Base-by-base conservation (phyloP, 1,140 invertebrate species). In the Trigoniulus corallinus region DNA sequence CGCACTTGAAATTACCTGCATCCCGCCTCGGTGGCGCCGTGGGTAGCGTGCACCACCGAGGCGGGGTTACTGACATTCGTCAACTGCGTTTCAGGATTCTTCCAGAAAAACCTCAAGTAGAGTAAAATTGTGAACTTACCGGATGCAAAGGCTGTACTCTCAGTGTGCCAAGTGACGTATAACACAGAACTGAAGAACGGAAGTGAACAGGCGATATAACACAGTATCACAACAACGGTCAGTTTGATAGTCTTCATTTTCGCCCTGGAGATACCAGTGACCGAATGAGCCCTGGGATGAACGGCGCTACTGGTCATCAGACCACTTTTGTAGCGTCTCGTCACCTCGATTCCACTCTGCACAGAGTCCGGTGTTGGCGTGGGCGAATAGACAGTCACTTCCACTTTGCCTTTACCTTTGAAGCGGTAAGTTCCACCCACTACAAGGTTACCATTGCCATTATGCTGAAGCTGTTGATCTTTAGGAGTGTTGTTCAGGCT, bases 191-290 rank as follows among this genome's bases (percentile, higher is more conserved):
- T 59, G 56, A 73, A 73, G 61, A 83, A 86, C 2, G 82, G 83
- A 23, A 72, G 72, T 55, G 78, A 82, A 53, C 80, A 81, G 21
- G 77, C 66, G 21, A 81, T 72, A 62, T 84, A 84, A 56, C 82
- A 78, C 39, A 71, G 57, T 48, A 86, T 78, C 20, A 86, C 82
- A 0, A 77, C 76, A 21, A 86, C 65, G 0, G 82, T 86, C 57
- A 86, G 74, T 55, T 81, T 82, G 1, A 86, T 72, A 0, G 82
- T 84, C 61, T 82, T 82, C 53, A 85, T 76, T 64, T 82, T 82
- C 13, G 79, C 79, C 44, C 78, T 66, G 13, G 76, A 77, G 52
- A 81, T 77, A 22, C 75, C 43, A 3, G 46, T 51, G 1, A 52
- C 21, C 26, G 52, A 24, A 3, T 48, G 27, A 15, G 46, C 27